phyloP scores from a whole-genome alignment of 2,113 vertebrate species.

The Perccottus glenii region DNA sequence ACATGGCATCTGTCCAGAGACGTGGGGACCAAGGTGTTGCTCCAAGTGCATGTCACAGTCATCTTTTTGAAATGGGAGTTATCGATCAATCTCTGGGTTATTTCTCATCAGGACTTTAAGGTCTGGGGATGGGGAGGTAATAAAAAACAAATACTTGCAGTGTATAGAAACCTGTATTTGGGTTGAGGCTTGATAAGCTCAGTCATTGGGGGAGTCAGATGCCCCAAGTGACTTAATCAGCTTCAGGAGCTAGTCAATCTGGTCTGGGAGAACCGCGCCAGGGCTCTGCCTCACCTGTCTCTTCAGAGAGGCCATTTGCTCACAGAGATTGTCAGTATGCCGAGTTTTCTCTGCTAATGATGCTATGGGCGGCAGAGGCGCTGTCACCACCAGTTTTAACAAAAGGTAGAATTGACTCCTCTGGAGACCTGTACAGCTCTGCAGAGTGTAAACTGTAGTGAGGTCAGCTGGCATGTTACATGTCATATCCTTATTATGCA shows the following conservation, averaged over 20 bases:
- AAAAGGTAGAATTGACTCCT: slow-evolving; percentile 42
- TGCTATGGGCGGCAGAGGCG: slow-evolving; percentile 34
- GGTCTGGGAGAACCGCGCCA: neutral
- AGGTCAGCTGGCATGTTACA: slow-evolving; percentile 35
- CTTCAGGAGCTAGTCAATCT: slow-evolving; percentile 21
- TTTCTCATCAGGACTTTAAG: slow-evolving; percentile 28
- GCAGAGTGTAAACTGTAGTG: slow-evolving; percentile 14
- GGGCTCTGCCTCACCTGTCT: slow-evolving; percentile 46
- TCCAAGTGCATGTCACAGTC: slow-evolving; percentile 29
- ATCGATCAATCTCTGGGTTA: slow-evolving; percentile 27
- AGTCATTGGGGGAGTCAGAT: neutral
- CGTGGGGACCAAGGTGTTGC: slow-evolving; percentile 49
- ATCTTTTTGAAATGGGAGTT: slow-evolving; percentile 22
- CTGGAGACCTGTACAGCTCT: slow-evolving; percentile 22
- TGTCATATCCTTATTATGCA: slow-evolving; percentile 40
- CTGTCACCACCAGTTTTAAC: slow-evolving; percentile 43
- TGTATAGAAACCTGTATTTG: slow-evolving; percentile 2
- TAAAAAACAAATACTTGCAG: neutral
- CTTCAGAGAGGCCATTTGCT: slow-evolving; percentile 56
- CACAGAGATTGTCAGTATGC: slow-evolving; percentile 43
- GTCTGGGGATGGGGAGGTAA: slow-evolving; percentile 13
- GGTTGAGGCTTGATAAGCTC: slow-evolving; percentile 25
- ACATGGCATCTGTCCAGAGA: slow-evolving; percentile 57
- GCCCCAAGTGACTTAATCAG: slow-evolving; percentile 48
- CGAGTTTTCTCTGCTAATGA: slow-evolving; percentile 57